Evolutionary conservation across 2,113 vertebrate species (phyloP).

Genomic region (Electrona antarctica): DNA sequence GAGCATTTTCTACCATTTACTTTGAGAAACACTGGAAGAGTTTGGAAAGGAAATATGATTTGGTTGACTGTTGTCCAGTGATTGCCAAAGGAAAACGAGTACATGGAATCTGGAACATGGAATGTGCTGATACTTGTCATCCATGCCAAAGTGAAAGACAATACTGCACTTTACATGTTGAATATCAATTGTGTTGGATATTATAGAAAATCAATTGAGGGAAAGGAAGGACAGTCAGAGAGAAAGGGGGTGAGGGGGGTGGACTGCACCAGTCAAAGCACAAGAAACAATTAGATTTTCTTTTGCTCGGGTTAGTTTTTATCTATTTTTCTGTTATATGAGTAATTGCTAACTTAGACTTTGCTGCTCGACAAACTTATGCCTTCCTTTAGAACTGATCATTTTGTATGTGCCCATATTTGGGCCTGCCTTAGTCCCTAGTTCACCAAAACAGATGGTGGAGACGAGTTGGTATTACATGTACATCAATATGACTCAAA

Average conservation of each 20-base stretch:
- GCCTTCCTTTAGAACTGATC: conserved; percentile 33
- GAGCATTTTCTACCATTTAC: conserved; percentile 19
- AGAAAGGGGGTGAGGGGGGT: neutral
- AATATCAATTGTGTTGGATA: too few species aligned
- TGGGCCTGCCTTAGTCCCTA: neutral
- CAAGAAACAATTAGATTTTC: neutral
- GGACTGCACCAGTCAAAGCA: too few species aligned
- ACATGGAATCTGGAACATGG: too few species aligned
- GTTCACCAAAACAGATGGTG: neutral
- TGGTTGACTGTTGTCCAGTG: neutral
- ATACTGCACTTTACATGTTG: neutral
- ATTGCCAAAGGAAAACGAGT: too few species aligned
- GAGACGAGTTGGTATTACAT: conserved; percentile 5
- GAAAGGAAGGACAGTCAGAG: neutral
- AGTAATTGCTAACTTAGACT: conserved; percentile 6
- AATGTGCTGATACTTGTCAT: neutral
- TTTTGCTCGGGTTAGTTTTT: neutral
- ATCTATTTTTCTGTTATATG: conserved; percentile 11
- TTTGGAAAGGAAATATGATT: conserved; percentile 1
- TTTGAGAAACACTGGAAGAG: conserved; percentile 17
- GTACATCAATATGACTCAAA: conserved; percentile 9
- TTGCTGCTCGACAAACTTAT: neutral
- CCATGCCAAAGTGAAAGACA: neutral
- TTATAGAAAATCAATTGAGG: neutral
- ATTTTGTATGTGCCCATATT: neutral